Percentiles rank a stretch among this genome's conserved stretches.
Conservation (phyloP, 2,888 invertebrate species). For the Sepiola atlantica region DNA sequence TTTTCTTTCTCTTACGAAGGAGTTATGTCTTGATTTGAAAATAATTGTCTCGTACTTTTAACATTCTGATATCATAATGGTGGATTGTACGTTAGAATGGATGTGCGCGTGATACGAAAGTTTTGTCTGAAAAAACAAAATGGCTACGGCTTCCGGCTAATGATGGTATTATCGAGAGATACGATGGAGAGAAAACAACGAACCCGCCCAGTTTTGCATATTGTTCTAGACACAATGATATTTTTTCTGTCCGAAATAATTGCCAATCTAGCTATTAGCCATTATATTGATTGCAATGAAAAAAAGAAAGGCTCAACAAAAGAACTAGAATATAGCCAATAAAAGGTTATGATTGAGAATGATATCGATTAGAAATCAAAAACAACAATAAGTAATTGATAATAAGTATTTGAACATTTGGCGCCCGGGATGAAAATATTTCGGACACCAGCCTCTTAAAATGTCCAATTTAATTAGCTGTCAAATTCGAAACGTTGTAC, state of each 20-base stretch:
- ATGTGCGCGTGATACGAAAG: too few species aligned
- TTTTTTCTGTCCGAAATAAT: neutral
- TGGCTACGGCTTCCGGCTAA: too few species aligned
- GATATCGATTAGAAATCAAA: neutral
- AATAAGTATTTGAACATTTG: neutral
- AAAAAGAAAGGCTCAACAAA: neutral
- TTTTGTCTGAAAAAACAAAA: too few species aligned
- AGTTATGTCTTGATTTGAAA: too few species aligned
- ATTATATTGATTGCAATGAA: neutral
- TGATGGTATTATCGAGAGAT: too few species aligned
- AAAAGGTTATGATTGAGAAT: too few species aligned
- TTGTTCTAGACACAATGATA: neutral
- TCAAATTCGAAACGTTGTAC: neutral
- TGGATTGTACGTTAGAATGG: too few species aligned
- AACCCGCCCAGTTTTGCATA: too few species aligned
- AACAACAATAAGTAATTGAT: neutral
- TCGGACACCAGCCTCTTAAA: neutral
- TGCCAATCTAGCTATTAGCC: neutral
- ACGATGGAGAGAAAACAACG: too few species aligned
- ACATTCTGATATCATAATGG: too few species aligned
- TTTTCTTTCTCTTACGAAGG: too few species aligned
- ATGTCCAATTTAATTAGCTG: slow-evolving; percentile 9
- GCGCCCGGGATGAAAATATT: neutral
- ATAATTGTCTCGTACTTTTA: too few species aligned
- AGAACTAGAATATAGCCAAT: neutral